Base-by-base conservation (phyloP, 2,888 invertebrate species). In the Epiblema foenella region DNA sequence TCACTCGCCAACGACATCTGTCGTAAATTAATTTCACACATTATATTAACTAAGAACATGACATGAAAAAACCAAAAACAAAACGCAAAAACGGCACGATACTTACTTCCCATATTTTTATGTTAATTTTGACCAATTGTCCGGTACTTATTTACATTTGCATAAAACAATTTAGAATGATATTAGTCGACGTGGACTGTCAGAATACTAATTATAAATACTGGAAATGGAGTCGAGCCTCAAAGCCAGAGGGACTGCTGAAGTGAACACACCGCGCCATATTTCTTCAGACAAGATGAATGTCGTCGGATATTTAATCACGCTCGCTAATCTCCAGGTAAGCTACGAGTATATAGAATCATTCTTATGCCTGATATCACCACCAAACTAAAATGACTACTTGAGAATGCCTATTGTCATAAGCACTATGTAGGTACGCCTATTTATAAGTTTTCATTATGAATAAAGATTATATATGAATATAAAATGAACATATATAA, bases 151-250 rank as follows among this genome's bases (percentile, higher is more conserved):
- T 83, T 85, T 79, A 76, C 80, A 86, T 86, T 78, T 69, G 64
- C 63, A 82, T 81, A 84, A 83, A 81, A 82, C 77, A 76, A 81
- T 79, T 76, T 73, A 63, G 75, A 70, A 73, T 74, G 73, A 73
- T 75, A 75, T 83, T 81, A 74, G 80, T 81, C 79, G 80, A 78
- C 79, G 79, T 79, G 74, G 74, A 75, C 74, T 75, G 73, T 75
- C 51, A 74, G 80, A 83, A 85, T 83, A 84, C 75, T 75, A 84
- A 85, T 83, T 83, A 86, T 86, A 83, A 80, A 83, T 85, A 81
- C 78, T 74, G 77, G 79, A 78, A 81, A 62, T 65, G 39, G 54
- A 54, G 9, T 42, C 29, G 51, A 62, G 68, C 66, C 59, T 68
- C 78, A 81, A 77, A 79, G 67, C 73, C 75, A 68, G 69, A 42